These are phyloP conservation scores for Calameuta filiformis DNA, from an alignment of 2,888 invertebrate species.

Conservation along the genomic window DNA sequence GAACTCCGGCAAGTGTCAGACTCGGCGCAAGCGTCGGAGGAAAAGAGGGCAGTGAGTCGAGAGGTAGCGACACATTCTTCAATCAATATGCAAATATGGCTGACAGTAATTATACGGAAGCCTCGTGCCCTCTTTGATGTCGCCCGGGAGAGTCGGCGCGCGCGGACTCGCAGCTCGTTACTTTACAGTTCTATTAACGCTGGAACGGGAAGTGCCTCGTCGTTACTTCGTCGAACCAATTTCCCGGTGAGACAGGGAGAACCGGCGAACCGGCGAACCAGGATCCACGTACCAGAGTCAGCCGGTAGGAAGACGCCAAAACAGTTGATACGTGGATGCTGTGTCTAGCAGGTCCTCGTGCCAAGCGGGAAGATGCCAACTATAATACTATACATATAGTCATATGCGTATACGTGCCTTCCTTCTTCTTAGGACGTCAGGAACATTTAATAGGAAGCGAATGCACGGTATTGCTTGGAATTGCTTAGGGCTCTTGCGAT, in stretches of 20 bases:
- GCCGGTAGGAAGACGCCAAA: no score
- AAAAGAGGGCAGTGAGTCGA: slow-evolving; percentile 55
- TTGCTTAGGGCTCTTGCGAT: background rate
- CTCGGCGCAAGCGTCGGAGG: slow-evolving; percentile 12
- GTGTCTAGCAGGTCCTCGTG: no score
- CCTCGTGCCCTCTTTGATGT: slow-evolving; percentile 63
- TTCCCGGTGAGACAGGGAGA: background rate
- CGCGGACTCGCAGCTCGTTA: slow-evolving; percentile 4
- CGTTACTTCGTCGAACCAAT: slow-evolving; percentile 2
- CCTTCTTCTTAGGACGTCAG: no score
- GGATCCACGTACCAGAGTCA: no score
- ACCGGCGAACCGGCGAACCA: no score
- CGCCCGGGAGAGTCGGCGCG: slow-evolving; percentile 14
- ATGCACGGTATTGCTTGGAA: no score
- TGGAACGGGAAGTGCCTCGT: background rate
- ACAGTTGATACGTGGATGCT: no score
- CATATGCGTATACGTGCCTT: no score
- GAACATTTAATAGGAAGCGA: no score
- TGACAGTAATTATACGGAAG: slow-evolving; percentile 65
- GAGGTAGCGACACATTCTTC: slow-evolving; percentile 43
- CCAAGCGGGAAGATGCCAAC: no score
- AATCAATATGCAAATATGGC: slow-evolving; percentile 65
- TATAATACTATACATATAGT: no score
- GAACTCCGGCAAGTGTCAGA: background rate
- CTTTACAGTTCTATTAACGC: slow-evolving; percentile 4